Evolutionary conservation across 2,797 vertebrate species (phyloP).

Genomic region (Gorsachius magnificus): DNA sequence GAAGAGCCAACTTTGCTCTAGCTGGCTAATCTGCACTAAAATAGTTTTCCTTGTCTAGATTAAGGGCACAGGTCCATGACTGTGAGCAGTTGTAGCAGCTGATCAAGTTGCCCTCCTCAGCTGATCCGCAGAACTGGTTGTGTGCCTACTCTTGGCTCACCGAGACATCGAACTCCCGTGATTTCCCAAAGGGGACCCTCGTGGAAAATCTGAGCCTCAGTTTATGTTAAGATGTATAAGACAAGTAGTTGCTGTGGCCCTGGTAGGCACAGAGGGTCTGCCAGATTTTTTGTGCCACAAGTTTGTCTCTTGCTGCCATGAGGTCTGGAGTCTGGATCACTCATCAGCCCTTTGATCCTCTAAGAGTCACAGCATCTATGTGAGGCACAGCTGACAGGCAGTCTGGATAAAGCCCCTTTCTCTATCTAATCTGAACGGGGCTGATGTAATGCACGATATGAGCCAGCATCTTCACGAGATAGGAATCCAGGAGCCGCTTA

Average conservation of each 20-base stretch:
- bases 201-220: background rate
- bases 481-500: conserved; percentile 54
- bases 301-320: background rate
- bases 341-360: conserved; percentile 33
- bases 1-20: background rate
- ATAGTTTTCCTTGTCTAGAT: conserved; percentile 2
- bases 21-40: conserved; percentile 26
- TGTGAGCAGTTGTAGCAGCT: background rate
- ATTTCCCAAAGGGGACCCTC: background rate
- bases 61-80: background rate
- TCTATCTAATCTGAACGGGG: conserved; percentile 34
- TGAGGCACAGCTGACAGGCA: conserved; percentile 32
- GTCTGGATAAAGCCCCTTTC: conserved; percentile 58
- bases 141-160: background rate
- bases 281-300: background rate
- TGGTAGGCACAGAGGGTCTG: background rate
- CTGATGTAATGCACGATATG: conserved; percentile 25
- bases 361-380: conserved; percentile 21
- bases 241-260: background rate
- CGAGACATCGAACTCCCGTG: background rate
- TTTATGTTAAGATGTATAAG: background rate
- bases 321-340: conserved; percentile 10
- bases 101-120: background rate
- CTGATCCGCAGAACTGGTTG: background rate
- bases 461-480: conserved; percentile 44